Base-by-base conservation (phyloP, 2,113 vertebrate species). In the Hystrix brachyura region DNA sequence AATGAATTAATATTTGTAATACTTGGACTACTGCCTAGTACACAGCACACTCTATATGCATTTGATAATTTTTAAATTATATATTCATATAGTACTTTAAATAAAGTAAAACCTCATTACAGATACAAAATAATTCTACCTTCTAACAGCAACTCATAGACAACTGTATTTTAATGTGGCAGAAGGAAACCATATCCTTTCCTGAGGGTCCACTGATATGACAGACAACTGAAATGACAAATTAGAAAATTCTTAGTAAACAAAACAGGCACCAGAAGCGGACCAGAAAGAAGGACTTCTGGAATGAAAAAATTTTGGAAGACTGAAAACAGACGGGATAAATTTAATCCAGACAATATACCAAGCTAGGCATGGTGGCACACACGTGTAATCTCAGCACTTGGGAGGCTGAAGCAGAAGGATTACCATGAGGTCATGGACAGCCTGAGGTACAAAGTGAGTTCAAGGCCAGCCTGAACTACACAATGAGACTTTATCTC, bases 71-170 rank as follows among this genome's bases (percentile, higher is more conserved):
- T 65, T 87, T 48, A 57, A 89, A 65, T 43, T 76, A 11, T 38
- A 29, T 72, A 43, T 81, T 92, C 53, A 89, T 48, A 8, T 14
- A 96, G 64, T 38, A 84, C 29, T 94, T 92, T 92, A 80, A 94
- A 72, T 11, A 84, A 87, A 93, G n/a, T 57, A 13, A 71, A 83
- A 71, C 32, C 18, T 95, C 64, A 94, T 51, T 79, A 83, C 21
- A 72, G 34, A 83, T 25, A 69, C 48, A 64, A 95, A 93, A 93
- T n/a, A 80, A 83, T 19, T 55, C 46, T 65, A 84, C 53, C 65
- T 88, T 97, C 87, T 91, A 88, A 82, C 94, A 87, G 32, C 23
- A 95, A 83, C 12, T 86, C 25, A 48, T 27, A 65, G 71, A 90
- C 27, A 27, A 17, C 71, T 79, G 32, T 55, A 23, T 48, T 53